Evolutionary conservation across 2,113 vertebrate species (phyloP), one percentile per base, ranked within the genome.

Genomic region (Illadopsis cleaveri): DNA sequence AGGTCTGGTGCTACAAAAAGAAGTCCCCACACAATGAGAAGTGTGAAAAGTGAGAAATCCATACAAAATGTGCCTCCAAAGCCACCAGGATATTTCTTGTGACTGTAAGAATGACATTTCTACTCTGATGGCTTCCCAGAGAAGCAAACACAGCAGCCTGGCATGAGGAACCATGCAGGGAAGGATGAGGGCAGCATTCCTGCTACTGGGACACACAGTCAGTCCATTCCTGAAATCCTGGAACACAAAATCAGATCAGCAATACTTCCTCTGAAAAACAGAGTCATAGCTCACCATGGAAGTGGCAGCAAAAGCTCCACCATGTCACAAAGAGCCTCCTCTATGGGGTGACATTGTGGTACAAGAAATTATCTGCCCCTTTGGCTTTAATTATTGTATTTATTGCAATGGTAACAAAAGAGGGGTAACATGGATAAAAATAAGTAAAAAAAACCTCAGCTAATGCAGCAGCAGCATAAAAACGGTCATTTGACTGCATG

Each of bases 301-400:
- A 91, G 17, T 12, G 37, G 22, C 28, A 80, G 30, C 4, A 6
- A 0, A 1, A 56, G 31, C 15, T 28, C 73, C 13, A 27, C 11
- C 4, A 3, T 2, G 6, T 28, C 30, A 45, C 23, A 15, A 73
- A 61, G 16, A 24, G 30, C 11, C 16, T 68, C 1, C 0, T 47
- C 21, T 72, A 3, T 8, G 73, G 35, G 18, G 15, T 2, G 1
- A 30, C 50, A 17, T 1, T 44, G 11, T 40, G 11, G 6, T 48
- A 5, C 27, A 75, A 68, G 16, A 77, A 86, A 61, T 81, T 47
- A 56, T 16, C 60, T n/a, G 20, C 5, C 5, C 37, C 42, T 58
- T n/a, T 79, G 40, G 56, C 21, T 83, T 66, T 25, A 83, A 47
- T 40, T 60, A 51, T 44, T 42, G 0, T 10, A 69, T 51, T 69